These are phyloP conservation scores for Cynocephalus volans DNA, from an alignment of 2,113 vertebrate species.

Conservation along the genomic window DNA sequence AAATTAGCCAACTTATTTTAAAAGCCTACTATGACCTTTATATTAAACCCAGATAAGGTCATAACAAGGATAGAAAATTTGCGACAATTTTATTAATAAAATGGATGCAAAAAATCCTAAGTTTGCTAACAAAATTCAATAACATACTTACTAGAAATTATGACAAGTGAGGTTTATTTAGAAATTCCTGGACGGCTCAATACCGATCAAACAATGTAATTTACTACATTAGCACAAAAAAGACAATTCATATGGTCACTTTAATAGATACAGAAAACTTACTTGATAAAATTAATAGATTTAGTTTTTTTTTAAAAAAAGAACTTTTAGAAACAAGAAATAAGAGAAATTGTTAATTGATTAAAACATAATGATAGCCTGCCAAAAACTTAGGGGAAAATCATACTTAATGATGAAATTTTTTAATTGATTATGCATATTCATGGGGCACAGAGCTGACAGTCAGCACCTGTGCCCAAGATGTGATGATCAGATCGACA, in stretches of 20 bases:
- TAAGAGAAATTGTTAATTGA: background rate
- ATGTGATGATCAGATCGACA: no score
- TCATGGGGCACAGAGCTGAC: no score
- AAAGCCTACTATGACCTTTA: background rate
- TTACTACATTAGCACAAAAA: conserved; percentile 1
- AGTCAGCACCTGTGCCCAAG: no score
- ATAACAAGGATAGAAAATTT: conserved; percentile 24
- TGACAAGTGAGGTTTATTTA: background rate
- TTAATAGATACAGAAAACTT: conserved; percentile 9
- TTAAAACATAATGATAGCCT: background rate
- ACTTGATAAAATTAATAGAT: conserved; percentile 25
- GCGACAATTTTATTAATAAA: background rate
- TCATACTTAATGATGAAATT: background rate
- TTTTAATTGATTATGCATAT: background rate
- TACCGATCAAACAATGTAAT: conserved; percentile 47
- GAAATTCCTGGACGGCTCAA: conserved; percentile 32
- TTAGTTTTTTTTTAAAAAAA: background rate
- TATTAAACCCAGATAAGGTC: background rate
- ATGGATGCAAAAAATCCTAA: conserved; percentile 13
- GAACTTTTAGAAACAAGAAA: background rate
- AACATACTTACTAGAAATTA: background rate
- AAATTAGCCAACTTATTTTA: background rate
- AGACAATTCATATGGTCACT: background rate
- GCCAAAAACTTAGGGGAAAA: background rate
- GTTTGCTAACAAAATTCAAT: conserved; percentile 48